Evolutionary conservation across 1,140 invertebrate genomes (phyloP), one percentile per base, ranked within the genome.

Genomic region (Galendromus occidentalis): DNA sequence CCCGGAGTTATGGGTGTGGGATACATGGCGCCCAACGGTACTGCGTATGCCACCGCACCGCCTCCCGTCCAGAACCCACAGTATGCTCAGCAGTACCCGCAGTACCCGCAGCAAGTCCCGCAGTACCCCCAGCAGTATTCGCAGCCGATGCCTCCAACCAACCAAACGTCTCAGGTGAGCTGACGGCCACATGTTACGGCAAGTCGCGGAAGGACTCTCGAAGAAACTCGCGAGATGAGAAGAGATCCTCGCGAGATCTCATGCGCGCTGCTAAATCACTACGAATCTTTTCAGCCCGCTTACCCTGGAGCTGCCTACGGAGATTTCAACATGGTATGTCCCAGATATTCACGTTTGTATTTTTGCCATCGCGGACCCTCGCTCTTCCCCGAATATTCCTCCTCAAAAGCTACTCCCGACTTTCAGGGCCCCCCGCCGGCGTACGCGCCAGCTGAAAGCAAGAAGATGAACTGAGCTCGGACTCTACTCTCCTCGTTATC

Each of bases 1-100:
- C 90, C 91, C 47, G 91, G 91, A 45, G 85, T 94, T 69, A 80
- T 78, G 66, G 51, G 51, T 20, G 33, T 25, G 20, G 51, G 25
- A 14, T 25, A 33, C 14, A 2, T 33, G 2, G 14, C 51, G 1
- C 14, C 14, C 17, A 17, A 17, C 25, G 51, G 17, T 5, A 25
- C 51, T 20, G 51, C 51, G 12, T 59, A 59, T 9, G 51, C 33
- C 12, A 25, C 14, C 9, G 17, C 51, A 2, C 45, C 42, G n/a
- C 42, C 42, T 14, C 12, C 42, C n/a, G 14, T 14, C 42, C 12
- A 14, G n/a, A 44, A 12, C 42, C 42, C 45, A 22, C 5, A 4
- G 18, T 29, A 25, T 22, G 12, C 33, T 9, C 25, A 25, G 25
- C 51, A 20, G 51, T 4, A 4, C 33, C n/a, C 20, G 51, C 51